phyloP scores from a whole-genome alignment of 1,140 invertebrate species.

The Brachionus rubens region DNA sequence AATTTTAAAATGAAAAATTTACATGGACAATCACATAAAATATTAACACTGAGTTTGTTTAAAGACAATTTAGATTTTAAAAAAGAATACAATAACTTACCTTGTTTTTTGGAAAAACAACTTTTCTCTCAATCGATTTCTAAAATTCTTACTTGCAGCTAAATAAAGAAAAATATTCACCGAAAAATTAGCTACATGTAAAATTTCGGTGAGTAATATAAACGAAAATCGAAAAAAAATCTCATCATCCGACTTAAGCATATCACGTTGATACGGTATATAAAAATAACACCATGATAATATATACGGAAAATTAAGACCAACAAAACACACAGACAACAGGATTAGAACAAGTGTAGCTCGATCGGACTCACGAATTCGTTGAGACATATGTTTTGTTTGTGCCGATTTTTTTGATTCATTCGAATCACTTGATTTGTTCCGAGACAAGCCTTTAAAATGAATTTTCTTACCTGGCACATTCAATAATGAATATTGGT shows the following conservation, averaged over 20 bases:
- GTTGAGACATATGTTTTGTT: background rate
- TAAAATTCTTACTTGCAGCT: conserved; percentile 24
- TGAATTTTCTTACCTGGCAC: too few species aligned
- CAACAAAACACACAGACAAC: conserved; percentile 7
- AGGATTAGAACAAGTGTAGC: conserved; percentile 25
- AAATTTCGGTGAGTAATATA: conserved; percentile 15
- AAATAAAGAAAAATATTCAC: conserved; percentile 24
- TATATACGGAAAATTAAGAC: conserved; percentile 36
- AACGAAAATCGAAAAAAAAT: conserved; percentile 26
- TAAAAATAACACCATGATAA: conserved; percentile 9
- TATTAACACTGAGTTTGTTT: too few species aligned
- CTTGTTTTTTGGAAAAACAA: background rate
- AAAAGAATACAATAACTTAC: too few species aligned
- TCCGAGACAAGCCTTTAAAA: background rate
- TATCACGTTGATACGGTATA: conserved; percentile 9
- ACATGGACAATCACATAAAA: too few species aligned
- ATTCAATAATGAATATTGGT: too few species aligned
- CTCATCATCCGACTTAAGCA: background rate
- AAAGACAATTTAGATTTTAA: too few species aligned
- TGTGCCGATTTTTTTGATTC: background rate
- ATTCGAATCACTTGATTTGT: background rate
- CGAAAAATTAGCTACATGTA: conserved; percentile 30
- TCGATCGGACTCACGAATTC: background rate
- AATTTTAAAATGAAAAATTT: too few species aligned
- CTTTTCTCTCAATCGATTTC: background rate